Evolutionary conservation across 1,140 invertebrate species (phyloP), one percentile per base, ranked within the genome.

Genomic region (Nymphalis io): DNA sequence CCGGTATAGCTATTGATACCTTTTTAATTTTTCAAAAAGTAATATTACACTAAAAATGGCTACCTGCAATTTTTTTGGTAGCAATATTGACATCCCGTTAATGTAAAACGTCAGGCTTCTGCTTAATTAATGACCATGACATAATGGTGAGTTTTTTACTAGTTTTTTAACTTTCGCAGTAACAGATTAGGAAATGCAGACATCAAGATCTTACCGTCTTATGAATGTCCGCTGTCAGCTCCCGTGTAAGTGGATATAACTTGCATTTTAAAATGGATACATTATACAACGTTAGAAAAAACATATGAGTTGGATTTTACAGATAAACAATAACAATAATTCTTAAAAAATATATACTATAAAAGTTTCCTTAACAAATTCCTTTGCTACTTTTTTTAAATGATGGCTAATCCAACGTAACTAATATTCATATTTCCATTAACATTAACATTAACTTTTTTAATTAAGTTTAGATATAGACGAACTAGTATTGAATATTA

Each of bases 71-170:
- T 66, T 68, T n/a, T 66, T 65, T 67, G 67, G 48, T 73, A 67
- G 67, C 72, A 80, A 73, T 69, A 68, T 66, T 69, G 66, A 69
- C 51, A 60, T 60, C 42, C 71, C 60, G 6, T 33, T 42, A 66
- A 74, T 70, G 68, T 72, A 68, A 74, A 57, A 65, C 69, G 61
- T 60, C 69, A 60, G 71, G 46, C 55, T 74, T 64, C 75, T 70
- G 76, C 73, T 82, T 84, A 87, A 89, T 87, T 87, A 89, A 89
- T 89, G 87, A 89, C 81, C 79, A 78, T 81, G 65, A 76, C 82
- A 82, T 82, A 85, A 82, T 80, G 78, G 81, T 68, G 62, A 68
- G 65, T 77, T 76, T 80, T 79, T 81, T 80, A 62, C 38, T 60
- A 51, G 70, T 75, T 76, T 77, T 73, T 72, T 70, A 8, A 68